Base-by-base conservation (phyloP, 2,888 invertebrate genomes). In the Gandaritis pyraliata region DNA sequence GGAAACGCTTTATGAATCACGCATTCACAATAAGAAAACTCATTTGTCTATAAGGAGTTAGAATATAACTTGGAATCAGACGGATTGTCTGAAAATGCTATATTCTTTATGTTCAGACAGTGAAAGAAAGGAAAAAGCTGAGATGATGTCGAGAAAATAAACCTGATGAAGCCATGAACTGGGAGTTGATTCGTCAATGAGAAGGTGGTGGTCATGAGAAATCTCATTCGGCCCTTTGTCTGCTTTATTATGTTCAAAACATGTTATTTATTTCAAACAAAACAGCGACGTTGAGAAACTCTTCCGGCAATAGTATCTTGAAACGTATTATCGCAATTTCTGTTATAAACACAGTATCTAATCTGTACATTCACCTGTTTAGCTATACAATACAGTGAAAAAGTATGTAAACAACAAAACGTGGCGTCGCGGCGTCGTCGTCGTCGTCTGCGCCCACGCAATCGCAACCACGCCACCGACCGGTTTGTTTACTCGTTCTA, bases 401-500 rank as follows among this genome's bases (percentile, higher is more conserved):
- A 46, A 43, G 46, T 53, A 61, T 68, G 68, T 68, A 65, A 67
- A 70, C 66, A 67, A 39, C 63, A 43, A 38, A 57, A 58, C 55
- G 59, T 59, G 65, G 58, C 61, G 54, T 52, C 49, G 57, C n/a
- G n/a, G n/a, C n/a, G n/a, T n/a, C n/a, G n/a, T n/a, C n/a, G n/a
- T n/a, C n/a, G 56, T 61, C 50, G 61, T 61, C 64, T 72, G 73
- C 73, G 72, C 72, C 61, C 53, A 67, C 77, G 72, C 74, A 71
- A 63, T 67, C 65, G 57, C 55, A 46, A 64, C 68, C 68, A 66
- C 68, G 70, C 69, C 68, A 66, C 66, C 71, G 23, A n/a, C n/a
- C 73, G 30, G 65, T 73, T 77, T 76, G 75, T 78, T 80, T 80
- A 70, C 74, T 60, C 57, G 77, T 82, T 85, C 83, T 80, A 80